Evolutionary conservation across 2,888 invertebrate species (phyloP), one percentile per base, ranked within the genome.

Genomic region (Zhengitettix transpicula): DNA sequence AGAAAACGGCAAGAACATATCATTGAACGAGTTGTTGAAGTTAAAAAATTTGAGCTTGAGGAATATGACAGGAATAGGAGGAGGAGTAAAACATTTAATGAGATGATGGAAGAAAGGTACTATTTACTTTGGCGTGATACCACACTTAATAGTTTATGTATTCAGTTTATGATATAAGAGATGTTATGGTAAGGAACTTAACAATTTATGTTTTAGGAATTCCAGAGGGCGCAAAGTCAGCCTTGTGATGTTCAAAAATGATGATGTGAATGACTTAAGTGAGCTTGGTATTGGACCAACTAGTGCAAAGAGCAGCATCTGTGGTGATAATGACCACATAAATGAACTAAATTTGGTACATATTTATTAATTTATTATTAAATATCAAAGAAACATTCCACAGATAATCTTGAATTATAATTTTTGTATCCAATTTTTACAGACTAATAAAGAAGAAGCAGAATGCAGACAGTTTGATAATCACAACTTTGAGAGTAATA

Each of bases 1-100:
- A 84, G 93, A 81, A 91, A 93, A 84, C 84, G 89, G 60, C 90
- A 91, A 68, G 90, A 91, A 70, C 89, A 90, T 73, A 90, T 90
- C 67, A 89, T 91, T 70, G 90, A 90, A 74, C 81, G 91, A 66
- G 89, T 89, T 66, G 89, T 90, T 65, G 91, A 92, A 75, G 89
- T 90, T 67, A 89, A 90, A 69, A 87, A 89, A 72, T 79, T 89
- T 71, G 89, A 91, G 74, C 80, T 84, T 71, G 89, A 89, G 67
- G 84, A 87, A 69, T 77, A 80, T 73, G 81, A 81, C 70, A 81
- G 85, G 72, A 75, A 77, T 65, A 81, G 87, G 67, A 81, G 85
- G 68, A 87, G 86, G 78, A 87, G 84, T 75, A 94, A 94, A 79
- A 94, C 94, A 65, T 94, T 93, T 79, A 89, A 85, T 71, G 93